phyloP scores from a whole-genome alignment of 2,113 vertebrate genomes.

The Colistium nudipinnis region DNA sequence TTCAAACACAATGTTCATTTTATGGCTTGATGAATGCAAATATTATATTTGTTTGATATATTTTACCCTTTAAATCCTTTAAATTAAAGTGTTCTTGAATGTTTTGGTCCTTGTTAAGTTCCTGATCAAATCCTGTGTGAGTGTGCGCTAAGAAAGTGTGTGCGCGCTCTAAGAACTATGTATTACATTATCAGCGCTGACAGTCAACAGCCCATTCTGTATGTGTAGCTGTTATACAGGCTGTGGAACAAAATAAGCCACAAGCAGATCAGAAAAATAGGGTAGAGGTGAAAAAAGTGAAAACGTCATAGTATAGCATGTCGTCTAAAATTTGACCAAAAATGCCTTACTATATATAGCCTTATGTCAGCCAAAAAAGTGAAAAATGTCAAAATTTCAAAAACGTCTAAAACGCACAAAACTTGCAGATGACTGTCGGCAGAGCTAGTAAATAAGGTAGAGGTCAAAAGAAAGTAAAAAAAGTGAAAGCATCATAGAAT shows the following conservation, averaged over 20 bases:
- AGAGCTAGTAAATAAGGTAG: no score
- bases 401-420: no score
- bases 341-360: no score
- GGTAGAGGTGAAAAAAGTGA: no score
- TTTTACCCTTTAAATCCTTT: slow-evolving; percentile 25
- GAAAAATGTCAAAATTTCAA: no score
- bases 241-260: slow-evolving; percentile 31
- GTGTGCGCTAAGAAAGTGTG: neutral
- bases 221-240: slow-evolving; percentile 22
- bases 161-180: slow-evolving; percentile 29
- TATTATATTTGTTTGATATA: slow-evolving; percentile 34
- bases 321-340: no score
- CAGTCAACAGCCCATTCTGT: slow-evolving; percentile 7
- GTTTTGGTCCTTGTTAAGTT: neutral
- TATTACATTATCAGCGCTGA: slow-evolving; percentile 25
- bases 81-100: slow-evolving; percentile 64
- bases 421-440: no score
- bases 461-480: no score
- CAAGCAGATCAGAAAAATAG: no score
- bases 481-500: no score
- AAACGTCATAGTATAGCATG: no score
- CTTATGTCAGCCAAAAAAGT: no score
- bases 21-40: slow-evolving; percentile 23
- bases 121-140: neutral
- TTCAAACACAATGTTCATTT: slow-evolving; percentile 23